Base-by-base conservation (phyloP, 2,113 vertebrate genomes). In the Catharus bicknelli region DNA sequence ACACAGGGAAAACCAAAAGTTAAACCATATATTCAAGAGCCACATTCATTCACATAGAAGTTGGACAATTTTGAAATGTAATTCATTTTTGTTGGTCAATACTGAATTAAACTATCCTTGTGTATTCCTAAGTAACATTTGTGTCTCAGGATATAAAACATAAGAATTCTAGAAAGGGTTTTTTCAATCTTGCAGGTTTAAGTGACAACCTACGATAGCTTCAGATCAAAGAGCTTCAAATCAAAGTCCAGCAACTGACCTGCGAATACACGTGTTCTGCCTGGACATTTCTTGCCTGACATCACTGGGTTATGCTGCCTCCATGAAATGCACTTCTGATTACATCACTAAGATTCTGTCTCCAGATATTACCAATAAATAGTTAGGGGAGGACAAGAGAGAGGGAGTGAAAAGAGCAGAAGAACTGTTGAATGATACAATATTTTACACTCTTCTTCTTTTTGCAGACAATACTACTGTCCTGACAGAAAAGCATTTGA, bases 401-500 rank as follows among this genome's bases (percentile, higher is more conserved):
- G n/a, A 55, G 5, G 34, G 7, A 47, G 23, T 2, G 0, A 53
- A 58, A 51, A 59, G 25, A 69, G 29, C 42, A 68, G 19, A 75
- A 76, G 19, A 61, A 64, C 21, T 12, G 10, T 43, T 84, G n/a
- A 90, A 68, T 20, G 6, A 64, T 62, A 42, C 21, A 7, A 12
- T 92, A 78, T 86, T 66, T 84, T 64, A 26, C 7, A 61, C 23
- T 45, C 57, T 3, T 84, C 67, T 95, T 93, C 78, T 10, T 87
- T 89, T 88, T 98, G 96, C 97, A 97, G 97, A 97, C 32, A 67
- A 96, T 23, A 32, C 92, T 8, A 57, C 90, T 47, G 81, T 91
- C 45, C 64, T 98, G 84, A 97, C 97, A 58, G 86, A 98, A 34
- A 22, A 97, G 94, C 99, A 99, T 62, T 95, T 99, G 93, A 97